Conservation (phyloP, 2,113 vertebrate genomes). For the Tragelaphus scriptus region DNA sequence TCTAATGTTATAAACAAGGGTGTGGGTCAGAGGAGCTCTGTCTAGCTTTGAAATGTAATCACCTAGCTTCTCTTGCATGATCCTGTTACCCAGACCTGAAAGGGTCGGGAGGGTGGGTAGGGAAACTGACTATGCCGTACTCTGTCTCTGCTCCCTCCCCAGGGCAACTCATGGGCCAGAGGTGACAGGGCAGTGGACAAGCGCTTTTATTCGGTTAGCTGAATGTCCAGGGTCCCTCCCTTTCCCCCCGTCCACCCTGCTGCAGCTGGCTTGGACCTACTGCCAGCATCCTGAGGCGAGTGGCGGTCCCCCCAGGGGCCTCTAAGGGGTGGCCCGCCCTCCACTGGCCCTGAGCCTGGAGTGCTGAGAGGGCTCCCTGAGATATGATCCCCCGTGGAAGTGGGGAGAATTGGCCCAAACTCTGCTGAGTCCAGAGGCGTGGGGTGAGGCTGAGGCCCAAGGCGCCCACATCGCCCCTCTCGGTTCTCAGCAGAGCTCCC, state of each 20-base stretch:
- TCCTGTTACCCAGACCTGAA: neutral
- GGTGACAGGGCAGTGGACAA: neutral
- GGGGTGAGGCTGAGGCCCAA: neutral
- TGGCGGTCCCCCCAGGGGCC: no score
- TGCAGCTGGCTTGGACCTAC: neutral
- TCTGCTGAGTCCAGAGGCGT: neutral
- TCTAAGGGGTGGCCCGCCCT: neutral
- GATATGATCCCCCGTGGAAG: neutral
- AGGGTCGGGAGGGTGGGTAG: neutral
- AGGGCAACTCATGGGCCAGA: neutral
- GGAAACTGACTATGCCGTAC: neutral
- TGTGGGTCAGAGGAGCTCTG: neutral
- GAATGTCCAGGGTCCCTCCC: neutral
- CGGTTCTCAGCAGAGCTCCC: neutral
- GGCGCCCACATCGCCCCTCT: neutral
- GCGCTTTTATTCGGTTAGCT: neutral
- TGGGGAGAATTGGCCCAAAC: fast-evolving
- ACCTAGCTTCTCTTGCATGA: neutral
- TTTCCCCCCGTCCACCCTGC: fast-evolving
- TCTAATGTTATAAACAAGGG: neutral
- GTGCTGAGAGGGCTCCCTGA: neutral
- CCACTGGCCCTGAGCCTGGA: neutral
- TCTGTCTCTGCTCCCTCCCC: neutral
- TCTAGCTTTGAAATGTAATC: neutral
- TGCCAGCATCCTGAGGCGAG: fast-evolving